phyloP scores from a whole-genome alignment of 2,113 vertebrate species.

The Lamprologus speciosus region DNA sequence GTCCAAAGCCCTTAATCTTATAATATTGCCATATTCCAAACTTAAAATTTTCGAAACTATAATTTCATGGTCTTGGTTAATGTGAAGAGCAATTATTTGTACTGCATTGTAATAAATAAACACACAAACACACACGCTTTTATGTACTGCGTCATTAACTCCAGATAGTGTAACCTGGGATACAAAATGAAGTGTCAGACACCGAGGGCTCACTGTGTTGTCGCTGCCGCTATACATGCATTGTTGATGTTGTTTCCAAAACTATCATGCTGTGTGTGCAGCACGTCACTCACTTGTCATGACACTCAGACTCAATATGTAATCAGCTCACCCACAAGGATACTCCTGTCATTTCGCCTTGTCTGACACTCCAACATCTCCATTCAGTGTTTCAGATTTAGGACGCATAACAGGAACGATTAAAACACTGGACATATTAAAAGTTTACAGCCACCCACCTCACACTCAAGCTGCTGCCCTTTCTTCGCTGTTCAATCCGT shows the following conservation, averaged over 20 bases:
- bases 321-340: constrained; percentile 4
- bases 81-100: constrained; percentile 31
- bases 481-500: background rate
- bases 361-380: background rate
- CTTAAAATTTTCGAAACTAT: background rate
- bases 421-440: background rate
- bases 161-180: constrained; percentile 10
- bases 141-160: background rate
- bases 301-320: constrained; percentile 20
- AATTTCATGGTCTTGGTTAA: constrained; percentile 22
- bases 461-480: background rate
- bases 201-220: background rate
- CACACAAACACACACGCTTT: background rate
- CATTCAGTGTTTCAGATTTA: background rate
- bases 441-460: background rate
- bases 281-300: constrained; percentile 44
- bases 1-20: constrained; percentile 35
- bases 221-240: background rate
- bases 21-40: constrained; percentile 18
- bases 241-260: constrained; percentile 23
- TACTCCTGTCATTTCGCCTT: background rate
- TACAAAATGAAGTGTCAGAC: constrained; percentile 20
- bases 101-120: background rate
- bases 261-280: constrained; percentile 24
- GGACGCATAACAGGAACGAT: background rate